A percentile compares a stretch with the other conserved stretches of the same genome.
Evolutionary conservation across 2,888 invertebrate species (phyloP).

Genomic region (Conops quadrifasciatus): DNA sequence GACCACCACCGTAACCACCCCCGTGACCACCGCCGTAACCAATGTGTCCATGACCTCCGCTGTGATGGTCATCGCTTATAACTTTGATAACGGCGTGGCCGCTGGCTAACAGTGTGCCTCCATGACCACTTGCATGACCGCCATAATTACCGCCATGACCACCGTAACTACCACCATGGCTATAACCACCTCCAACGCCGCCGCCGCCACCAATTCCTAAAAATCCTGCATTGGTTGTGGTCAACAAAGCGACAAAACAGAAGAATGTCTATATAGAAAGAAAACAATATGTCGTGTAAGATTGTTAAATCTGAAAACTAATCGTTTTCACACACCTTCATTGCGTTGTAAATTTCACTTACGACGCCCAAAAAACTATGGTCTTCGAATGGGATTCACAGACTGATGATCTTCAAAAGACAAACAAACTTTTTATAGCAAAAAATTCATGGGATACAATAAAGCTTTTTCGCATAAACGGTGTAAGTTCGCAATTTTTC

Average conservation of each 20-base stretch:
- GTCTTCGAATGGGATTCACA: conserved; percentile 35
- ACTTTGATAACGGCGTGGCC: conserved; percentile 37
- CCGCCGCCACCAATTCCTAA: conserved; percentile 44
- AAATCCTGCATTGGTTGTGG: conserved; percentile 48
- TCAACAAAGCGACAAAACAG: conserved; percentile 50
- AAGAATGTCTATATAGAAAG: conserved; percentile 45
- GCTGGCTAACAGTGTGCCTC: background rate
- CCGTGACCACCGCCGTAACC: background rate
- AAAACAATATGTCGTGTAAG: no score
- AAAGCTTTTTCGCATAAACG: conserved; percentile 18
- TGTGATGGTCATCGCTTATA: conserved; percentile 27
- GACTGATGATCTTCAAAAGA: conserved; percentile 34
- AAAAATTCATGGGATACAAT: background rate
- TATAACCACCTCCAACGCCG: conserved; percentile 16
- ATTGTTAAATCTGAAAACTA: background rate
- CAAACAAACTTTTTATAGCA: conserved; percentile 35
- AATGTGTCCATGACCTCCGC: background rate
- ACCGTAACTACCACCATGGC: conserved; percentile 3
- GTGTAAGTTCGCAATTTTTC: background rate
- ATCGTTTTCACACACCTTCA: conserved; percentile 47
- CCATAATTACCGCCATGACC: background rate
- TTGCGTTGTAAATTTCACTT: conserved; percentile 50
- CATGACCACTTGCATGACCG: background rate
- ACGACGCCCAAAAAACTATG: conserved; percentile 45
- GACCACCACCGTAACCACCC: conserved; percentile 18